A percentile compares a stretch with the other conserved stretches of the same genome.
Conservation (phyloP, 35 echinoderm and acorn worm species). For the Apostichopus californicus region DNA sequence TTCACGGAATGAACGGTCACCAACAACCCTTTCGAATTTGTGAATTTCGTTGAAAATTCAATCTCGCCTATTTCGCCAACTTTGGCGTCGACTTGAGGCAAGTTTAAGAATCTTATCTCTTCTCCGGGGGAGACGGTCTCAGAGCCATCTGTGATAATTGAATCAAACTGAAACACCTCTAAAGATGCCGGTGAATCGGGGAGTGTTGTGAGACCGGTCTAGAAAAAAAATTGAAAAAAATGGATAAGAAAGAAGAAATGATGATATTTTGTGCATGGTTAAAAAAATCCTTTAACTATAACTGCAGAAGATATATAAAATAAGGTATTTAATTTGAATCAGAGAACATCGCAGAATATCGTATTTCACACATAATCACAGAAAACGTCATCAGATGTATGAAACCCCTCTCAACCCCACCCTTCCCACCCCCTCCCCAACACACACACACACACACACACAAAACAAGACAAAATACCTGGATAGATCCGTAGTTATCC, state of each 20-base stretch:
- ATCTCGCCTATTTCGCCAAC: conserved; percentile 29
- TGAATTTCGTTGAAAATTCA: conserved; percentile 43
- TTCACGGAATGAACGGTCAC: conserved; percentile 22
- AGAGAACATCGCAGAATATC: too few species aligned
- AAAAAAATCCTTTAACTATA: too few species aligned
- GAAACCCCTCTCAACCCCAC: too few species aligned
- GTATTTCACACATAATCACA: too few species aligned
- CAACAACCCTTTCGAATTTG: neutral
- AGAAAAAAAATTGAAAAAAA: neutral
- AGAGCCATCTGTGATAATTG: conserved; percentile 20
- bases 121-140: conserved; percentile 39
- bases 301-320: too few species aligned
- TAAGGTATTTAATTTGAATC: too few species aligned
- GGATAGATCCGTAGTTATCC: conserved; percentile 22
- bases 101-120: conserved; percentile 27
- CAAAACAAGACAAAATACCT: neutral
- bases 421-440: too few species aligned
- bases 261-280: too few species aligned
- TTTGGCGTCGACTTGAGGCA: conserved; percentile 27
- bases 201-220: conserved; percentile 34
- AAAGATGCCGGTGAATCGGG: conserved; percentile 31
- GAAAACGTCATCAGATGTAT: too few species aligned
- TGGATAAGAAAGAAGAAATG: neutral
- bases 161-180: conserved; percentile 28
- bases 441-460: neutral